Conservation (phyloP, 2,113 vertebrate genomes). For the Cyphomyrus plagiostoma region DNA sequence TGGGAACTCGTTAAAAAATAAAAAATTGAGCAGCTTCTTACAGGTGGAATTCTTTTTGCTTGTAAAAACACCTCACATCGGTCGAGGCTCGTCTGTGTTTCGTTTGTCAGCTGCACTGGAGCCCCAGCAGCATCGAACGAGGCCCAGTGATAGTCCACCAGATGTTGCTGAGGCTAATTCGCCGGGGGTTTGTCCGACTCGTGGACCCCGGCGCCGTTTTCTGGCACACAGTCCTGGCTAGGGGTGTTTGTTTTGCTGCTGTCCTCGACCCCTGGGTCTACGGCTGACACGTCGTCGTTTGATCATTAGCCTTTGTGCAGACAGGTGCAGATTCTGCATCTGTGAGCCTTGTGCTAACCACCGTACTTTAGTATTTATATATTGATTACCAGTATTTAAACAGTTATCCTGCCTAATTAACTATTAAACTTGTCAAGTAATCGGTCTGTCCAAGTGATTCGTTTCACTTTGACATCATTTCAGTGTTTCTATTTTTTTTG, state of each 20-base stretch:
- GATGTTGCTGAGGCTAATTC: background rate
- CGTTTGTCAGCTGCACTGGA: background rate
- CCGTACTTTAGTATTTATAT: background rate
- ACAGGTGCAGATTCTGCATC: background rate
- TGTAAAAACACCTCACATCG: background rate
- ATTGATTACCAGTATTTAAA: background rate
- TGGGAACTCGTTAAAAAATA: background rate
- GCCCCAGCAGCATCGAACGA: background rate
- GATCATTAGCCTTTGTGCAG: constrained; percentile 9
- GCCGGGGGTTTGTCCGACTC: background rate
- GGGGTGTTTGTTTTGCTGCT: background rate
- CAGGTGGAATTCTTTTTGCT: background rate
- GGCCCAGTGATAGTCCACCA: background rate
- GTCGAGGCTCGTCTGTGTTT: background rate
- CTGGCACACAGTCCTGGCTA: background rate
- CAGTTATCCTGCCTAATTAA: background rate
- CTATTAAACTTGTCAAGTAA: background rate
- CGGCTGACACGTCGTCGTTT: background rate
- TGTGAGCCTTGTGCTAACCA: background rate
- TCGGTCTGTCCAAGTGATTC: background rate
- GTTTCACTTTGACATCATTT: background rate
- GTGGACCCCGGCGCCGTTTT: background rate
- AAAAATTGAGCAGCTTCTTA: background rate
- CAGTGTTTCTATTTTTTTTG: background rate
- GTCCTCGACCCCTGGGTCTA: background rate